Conservation (phyloP, 2,113 vertebrate genomes). For the Sphaerodactylus townsendi region DNA sequence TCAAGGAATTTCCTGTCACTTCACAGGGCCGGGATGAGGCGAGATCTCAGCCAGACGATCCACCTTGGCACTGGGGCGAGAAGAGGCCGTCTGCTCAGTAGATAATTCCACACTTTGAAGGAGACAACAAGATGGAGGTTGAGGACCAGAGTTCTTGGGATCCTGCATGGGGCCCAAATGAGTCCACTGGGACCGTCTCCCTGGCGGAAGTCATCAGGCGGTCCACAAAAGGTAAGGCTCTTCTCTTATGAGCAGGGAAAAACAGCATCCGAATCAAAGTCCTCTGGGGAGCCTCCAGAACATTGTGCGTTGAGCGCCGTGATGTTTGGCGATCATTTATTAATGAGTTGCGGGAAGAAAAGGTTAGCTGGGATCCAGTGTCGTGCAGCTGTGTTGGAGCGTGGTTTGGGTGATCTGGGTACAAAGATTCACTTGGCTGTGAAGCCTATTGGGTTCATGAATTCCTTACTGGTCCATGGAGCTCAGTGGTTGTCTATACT, state of each 20-base stretch:
- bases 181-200: not conserved
- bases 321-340: too few species aligned
- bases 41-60: not conserved
- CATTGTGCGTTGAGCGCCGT: not conserved
- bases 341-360: too few species aligned
- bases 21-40: not conserved
- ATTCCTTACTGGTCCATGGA: too few species aligned
- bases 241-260: not conserved
- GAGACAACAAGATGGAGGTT: not conserved
- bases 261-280: not conserved
- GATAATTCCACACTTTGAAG: not conserved
- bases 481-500: too few species aligned
- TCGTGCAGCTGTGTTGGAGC: too few species aligned
- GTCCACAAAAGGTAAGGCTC: slow-evolving; percentile 49
- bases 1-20: slow-evolving; percentile 21
- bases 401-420: too few species aligned
- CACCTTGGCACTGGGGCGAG: not conserved
- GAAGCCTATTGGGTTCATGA: too few species aligned
- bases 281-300: not conserved
- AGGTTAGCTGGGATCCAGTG: too few species aligned
- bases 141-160: not conserved
- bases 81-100: not conserved
- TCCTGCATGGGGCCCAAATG: not conserved
- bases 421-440: too few species aligned
- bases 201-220: slow-evolving; percentile 58